phyloP scores from a whole-genome alignment of 2,797 vertebrate genomes.

The Dendrocincla tyrannina region DNA sequence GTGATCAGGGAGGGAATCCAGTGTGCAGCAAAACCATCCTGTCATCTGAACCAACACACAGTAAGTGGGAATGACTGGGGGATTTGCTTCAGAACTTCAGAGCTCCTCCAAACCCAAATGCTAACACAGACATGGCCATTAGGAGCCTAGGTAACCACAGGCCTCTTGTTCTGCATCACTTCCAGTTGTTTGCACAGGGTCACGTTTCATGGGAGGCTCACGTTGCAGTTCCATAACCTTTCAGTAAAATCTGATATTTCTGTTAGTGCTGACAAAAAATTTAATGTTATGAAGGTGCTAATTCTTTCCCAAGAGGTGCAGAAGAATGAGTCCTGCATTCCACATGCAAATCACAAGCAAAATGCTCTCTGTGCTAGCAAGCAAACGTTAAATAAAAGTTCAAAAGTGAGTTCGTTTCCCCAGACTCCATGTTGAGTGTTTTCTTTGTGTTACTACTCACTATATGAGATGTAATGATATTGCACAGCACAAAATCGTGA shows the following conservation, averaged over 20 bases:
- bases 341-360: not conserved
- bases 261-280: not conserved
- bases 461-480: not conserved
- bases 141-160: not conserved
- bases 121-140: not conserved
- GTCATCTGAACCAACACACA: fast-evolving
- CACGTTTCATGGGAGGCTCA: not conserved
- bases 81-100: not conserved
- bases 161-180: not conserved
- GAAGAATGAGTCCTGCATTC: not conserved
- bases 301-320: not conserved
- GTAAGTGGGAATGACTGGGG: not conserved
- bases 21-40: fast-evolving
- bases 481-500: not conserved
- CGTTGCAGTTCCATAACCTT: not conserved
- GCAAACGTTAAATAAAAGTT: not conserved
- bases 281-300: not conserved
- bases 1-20: not conserved
- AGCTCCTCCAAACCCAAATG: not conserved
- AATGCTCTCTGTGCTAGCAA: not conserved
- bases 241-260: not conserved
- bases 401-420: not conserved
- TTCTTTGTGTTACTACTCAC: not conserved
- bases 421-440: not conserved
- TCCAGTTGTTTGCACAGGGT: not conserved